A percentile compares a stretch with the other conserved stretches of the same genome.
phyloP scores from a whole-genome alignment of 2,797 vertebrate species.

The Atherinosoma microstoma region DNA sequence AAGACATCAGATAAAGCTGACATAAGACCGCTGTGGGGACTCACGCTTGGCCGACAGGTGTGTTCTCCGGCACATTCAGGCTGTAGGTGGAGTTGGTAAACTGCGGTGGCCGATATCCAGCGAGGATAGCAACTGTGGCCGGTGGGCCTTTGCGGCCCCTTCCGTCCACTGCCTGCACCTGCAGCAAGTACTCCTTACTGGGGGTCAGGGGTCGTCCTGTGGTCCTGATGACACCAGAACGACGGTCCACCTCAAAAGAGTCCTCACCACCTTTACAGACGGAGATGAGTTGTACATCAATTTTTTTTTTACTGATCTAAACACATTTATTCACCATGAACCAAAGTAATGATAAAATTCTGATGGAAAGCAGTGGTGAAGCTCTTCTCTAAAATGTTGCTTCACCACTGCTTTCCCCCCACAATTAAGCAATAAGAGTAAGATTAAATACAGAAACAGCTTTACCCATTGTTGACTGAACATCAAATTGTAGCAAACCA shows the following conservation, averaged over 20 bases:
- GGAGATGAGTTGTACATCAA: background rate
- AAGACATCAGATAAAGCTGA: background rate
- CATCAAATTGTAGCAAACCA: background rate
- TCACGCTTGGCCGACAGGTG: constrained; percentile 84
- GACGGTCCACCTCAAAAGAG: constrained; percentile 85
- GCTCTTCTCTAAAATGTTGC: background rate
- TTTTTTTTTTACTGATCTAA: background rate
- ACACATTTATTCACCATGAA: background rate
- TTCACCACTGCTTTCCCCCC: background rate
- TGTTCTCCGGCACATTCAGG: constrained; percentile 86
- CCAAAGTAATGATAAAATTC: background rate
- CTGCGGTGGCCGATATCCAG: constrained; percentile 87
- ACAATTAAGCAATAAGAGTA: background rate
- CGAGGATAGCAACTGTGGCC: constrained; percentile 84
- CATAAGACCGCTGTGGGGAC: constrained; percentile 56
- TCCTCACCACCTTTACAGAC: constrained; percentile 85
- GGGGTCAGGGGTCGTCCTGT: constrained; percentile 85
- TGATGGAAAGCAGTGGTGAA: no score
- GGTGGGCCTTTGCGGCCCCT: constrained; percentile 79
- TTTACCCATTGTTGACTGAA: background rate
- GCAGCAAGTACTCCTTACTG: constrained; percentile 87
- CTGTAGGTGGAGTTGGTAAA: constrained; percentile 89
- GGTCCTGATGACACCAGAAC: constrained; percentile 85
- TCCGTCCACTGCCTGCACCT: constrained; percentile 84
- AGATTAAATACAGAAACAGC: background rate